Base-by-base conservation (phyloP, 2,797 vertebrate species). In the Monodelphis domestica region DNA sequence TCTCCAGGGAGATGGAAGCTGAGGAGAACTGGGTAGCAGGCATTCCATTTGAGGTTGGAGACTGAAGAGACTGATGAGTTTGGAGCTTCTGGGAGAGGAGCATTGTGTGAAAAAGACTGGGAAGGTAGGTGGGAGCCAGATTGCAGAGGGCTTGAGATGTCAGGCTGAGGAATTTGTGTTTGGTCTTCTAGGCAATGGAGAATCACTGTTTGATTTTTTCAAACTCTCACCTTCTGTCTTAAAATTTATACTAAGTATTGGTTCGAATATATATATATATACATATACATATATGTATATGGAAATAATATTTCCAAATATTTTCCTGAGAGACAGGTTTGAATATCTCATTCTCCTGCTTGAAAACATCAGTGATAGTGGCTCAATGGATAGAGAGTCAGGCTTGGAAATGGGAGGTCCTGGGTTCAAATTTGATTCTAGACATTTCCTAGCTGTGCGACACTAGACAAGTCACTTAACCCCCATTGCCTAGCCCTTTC, bases 1-100 rank as follows among this genome's bases (percentile, higher is more conserved):
- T 70, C 63, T 88, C 95, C 63, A 1, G 91, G 93, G 91, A 96
- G 91, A 50, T 0, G 17, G 93, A 87, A 95, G 94, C 24, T 89
- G 55, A 11, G 59, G 84, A 88, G 56, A 90, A 17, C 21, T 84
- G 70, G 38, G 38, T 38, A 26, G 5, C 38, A 50, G 84, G 38
- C 21, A 4, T 50, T 84, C 38, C 50, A 24, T 84, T 21, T 38
- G 26, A 84, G 9, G 38, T n/a, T n/a, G n/a, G n/a, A n/a, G 21
- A 5, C 70, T 84, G 21, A 84, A 84, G 38, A 26, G 70, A 50
- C 2, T 50, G 21, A 26, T 78, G 38, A 78, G 9, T 29, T 24
- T 50, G 70, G 70, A 84, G 38, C 45, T 21, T 84, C 70, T 84
- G 70, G 9, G 17, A 78, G 45, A 17, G 17, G 24, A 24, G 7